These are phyloP conservation scores for Campylomormyrus numenius DNA, from an alignment of 2,113 vertebrate species.

Conservation along the genomic window DNA sequence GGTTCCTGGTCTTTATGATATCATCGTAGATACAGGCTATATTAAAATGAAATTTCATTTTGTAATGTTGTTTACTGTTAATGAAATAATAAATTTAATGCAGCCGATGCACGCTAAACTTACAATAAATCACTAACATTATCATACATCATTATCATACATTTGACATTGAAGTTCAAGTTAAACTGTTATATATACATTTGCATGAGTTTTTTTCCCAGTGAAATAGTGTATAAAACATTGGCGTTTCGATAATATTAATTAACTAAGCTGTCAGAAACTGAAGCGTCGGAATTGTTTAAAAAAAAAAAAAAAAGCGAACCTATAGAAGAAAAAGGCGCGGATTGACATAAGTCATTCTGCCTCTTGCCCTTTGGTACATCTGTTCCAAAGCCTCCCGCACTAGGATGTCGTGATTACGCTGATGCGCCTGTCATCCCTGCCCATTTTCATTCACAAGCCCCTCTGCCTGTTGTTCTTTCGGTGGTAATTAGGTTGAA, in stretches of 20 bases:
- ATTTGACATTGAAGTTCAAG: background rate
- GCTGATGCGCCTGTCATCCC: constrained; percentile 53
- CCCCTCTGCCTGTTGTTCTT: constrained; percentile 64
- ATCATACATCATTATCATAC: background rate
- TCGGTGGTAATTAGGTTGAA: constrained; percentile 72
- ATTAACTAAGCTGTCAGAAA: background rate
- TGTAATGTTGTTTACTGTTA: background rate
- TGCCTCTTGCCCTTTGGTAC: constrained; percentile 8
- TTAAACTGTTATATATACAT: background rate
- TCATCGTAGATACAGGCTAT: background rate
- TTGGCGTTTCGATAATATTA: background rate
- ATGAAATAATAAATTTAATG: background rate
- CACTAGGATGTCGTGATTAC: constrained; percentile 45
- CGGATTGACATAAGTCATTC: constrained; percentile 23
- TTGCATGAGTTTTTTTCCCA: background rate
- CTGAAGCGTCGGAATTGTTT: background rate
- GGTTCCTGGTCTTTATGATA: background rate
- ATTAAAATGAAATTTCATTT: constrained; percentile 1
- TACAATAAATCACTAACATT: background rate
- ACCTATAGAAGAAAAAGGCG: background rate
- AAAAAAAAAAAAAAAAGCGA: background rate
- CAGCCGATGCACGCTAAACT: background rate
- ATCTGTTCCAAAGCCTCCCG: constrained; percentile 16
- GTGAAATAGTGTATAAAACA: background rate
- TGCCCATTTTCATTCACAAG: constrained; percentile 52